Base-by-base conservation (phyloP, 2,888 invertebrate genomes). In the Cephus pulcher region DNA sequence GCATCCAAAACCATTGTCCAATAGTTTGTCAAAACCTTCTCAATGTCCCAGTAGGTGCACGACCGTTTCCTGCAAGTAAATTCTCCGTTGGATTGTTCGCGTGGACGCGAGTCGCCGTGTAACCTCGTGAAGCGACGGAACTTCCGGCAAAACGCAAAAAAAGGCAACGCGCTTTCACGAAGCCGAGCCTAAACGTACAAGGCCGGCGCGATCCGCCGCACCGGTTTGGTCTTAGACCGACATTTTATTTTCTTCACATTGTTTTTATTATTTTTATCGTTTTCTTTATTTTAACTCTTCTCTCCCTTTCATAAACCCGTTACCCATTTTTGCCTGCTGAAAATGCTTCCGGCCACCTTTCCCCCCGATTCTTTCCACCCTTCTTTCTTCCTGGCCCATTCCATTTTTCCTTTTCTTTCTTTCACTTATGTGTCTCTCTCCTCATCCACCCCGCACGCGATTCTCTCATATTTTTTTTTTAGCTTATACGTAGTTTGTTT, bases 401-500 rank as follows among this genome's bases (percentile, higher is more conserved):
- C 75, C 12, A 30, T 33, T 12, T 73, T 69, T 71, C 15, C 12
- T 79, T 79, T 35, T 68, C 74, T 77, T 75, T 78, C 69, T 78
- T 34, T 76, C 75, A 40, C 23, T 15, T 1, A 9, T 15, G 15
- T 23, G 2, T 40, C 40, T 23, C 56, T 56, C 56, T 56, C 15
- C 9, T 15, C 15, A 23, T 56, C 56, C 56, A 9, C 23, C 23
- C 9, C 56, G 56, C 56, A 56, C 56, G 56, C 56, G 56, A 56
- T 56, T 56, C 78, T 69, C 81, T 78, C 82, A 77, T 80, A 74
- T 80, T 83, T 83, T 84, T 85, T 81, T 85, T 82, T 84, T 89
- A 82, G 83, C 88, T 88, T 87, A 87, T 86, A 87, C 86, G 85
- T 89, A 88, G 87, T 88, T 88, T 88, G 86, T 87, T 88, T 90